phyloP scores from a whole-genome alignment of 1,140 invertebrate genomes.

The Cotesia glomerata region DNA sequence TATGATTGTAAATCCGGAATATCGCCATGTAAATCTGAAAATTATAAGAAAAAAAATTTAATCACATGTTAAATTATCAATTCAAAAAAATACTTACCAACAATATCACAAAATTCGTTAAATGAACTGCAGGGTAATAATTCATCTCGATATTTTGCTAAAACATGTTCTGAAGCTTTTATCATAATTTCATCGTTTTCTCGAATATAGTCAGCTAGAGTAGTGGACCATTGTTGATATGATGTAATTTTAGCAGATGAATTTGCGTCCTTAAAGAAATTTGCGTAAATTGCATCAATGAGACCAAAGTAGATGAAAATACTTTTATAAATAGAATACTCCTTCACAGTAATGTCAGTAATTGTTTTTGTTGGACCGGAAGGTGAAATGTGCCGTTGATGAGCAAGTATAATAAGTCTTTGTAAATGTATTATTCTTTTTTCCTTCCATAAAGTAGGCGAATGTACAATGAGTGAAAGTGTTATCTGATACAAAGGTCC shows the following conservation, averaged over 20 bases:
- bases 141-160: conserved; percentile 85
- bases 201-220: conserved; percentile 90
- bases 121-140: conserved; percentile 88
- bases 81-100: conserved; percentile 64
- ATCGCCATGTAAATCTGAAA: conserved; percentile 70
- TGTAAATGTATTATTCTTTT: conserved; percentile 76
- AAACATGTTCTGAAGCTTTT: conserved; percentile 84
- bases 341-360: conserved; percentile 67
- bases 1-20: conserved; percentile 68
- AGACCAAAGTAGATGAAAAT: conserved; percentile 85
- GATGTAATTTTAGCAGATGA: conserved; percentile 68
- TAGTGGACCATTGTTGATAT: conserved; percentile 85
- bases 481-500: conserved; percentile 86
- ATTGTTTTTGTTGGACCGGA: conserved; percentile 65
- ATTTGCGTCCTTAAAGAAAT: conserved; percentile 74
- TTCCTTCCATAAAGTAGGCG: conserved; percentile 74
- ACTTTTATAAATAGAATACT: conserved; percentile 85
- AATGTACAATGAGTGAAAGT: conserved; percentile 79
- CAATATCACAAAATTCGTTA: conserved; percentile 89
- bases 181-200: conserved; percentile 90
- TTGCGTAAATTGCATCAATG: conserved; percentile 77
- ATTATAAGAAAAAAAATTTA: neutral
- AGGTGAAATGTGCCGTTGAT: conserved; percentile 72
- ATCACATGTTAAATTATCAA: neutral
- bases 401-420: conserved; percentile 79